Percentiles rank a stretch among this genome's conserved stretches.
phyloP scores from a whole-genome alignment of 2,113 vertebrate species.

The Mus spicilegus region DNA sequence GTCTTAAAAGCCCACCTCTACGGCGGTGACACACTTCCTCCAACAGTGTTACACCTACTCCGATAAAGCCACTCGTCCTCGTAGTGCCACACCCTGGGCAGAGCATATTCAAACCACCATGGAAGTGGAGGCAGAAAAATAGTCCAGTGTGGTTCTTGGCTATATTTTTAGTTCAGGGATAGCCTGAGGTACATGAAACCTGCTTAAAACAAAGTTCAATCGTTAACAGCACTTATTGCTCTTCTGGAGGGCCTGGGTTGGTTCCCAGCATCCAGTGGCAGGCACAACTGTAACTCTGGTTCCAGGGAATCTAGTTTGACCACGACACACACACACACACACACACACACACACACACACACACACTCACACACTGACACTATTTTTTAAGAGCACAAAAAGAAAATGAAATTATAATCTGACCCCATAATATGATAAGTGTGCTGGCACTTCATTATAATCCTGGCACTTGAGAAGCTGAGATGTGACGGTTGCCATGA shows the following conservation, averaged over 20 bases:
- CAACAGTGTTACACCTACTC: too few relatives aligned
- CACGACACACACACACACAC: too few relatives aligned
- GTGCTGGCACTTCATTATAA: background rate
- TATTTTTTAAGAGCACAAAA: background rate
- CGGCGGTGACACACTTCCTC: too few relatives aligned
- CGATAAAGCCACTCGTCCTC: too few relatives aligned
- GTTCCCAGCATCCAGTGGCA: background rate
- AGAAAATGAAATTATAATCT: background rate
- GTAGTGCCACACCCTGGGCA: too few relatives aligned
- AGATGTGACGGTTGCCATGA: background rate
- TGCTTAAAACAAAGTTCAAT: background rate
- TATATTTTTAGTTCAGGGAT: background rate
- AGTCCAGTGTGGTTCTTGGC: background rate
- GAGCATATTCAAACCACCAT: too few relatives aligned
- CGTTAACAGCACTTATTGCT: background rate
- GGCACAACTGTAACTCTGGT: background rate
- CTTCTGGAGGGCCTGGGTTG: background rate
- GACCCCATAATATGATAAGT: background rate
- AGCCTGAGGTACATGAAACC: background rate
- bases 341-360: background rate
- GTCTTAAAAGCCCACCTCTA: too few relatives aligned
- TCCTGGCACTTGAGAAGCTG: background rate
- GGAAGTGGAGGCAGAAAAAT: background rate
- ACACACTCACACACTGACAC: too few relatives aligned
- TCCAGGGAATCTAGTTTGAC: background rate